Evolutionary conservation across 92 coral and sea anemone genomes (phyloP), one percentile per base, ranked within the genome.

Genomic region (Epizoanthus ramosus): DNA sequence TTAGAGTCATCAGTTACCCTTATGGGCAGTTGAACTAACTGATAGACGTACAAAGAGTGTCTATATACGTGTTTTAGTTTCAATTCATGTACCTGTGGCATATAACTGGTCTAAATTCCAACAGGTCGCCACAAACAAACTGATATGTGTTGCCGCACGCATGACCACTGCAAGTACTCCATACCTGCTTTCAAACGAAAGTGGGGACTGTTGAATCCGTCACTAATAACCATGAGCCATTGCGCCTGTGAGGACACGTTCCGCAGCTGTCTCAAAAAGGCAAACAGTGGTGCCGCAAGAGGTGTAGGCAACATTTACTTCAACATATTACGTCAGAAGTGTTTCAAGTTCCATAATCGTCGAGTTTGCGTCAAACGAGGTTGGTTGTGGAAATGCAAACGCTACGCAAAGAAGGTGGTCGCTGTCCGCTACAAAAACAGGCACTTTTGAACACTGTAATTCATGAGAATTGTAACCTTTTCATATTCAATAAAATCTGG

Each of bases 321-420:
- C 59, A 72, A 72, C 18, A 12, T 45, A 0, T 9, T 72, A 4
- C 79, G 60, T 13, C 60, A 25, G 24, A 45, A 45, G 31, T 72
- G 79, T 54, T 72, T 72, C 28, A 45, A 5, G 33, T 72, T 72
- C 58, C 25, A 45, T 12, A 13, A 1, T 0, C 57, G 61, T 9
- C 19, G 79, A 72, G 79, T 72, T 45, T 72, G 79, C 37, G 79
- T 66, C 71, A 31, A 66, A 66, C 71, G 71, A 2, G 45, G 71
- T n/a, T 66, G 71, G 71, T 66, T 18, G 71, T 33, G 17, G 71
- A 66, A 66, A 66, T 66, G 71, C 47, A 66, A 66, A 13, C 71
- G 21, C 71, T 66, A 66, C 71, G 17, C 28, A 41, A 9, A 25
- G 18, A 15, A 16, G 71, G 14, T 4, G 39, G 39, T 41, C 41